Percentiles rank a stretch among this genome's conserved stretches.
Conservation (phyloP, 2,888 invertebrate genomes). For the Agrotis puta region DNA sequence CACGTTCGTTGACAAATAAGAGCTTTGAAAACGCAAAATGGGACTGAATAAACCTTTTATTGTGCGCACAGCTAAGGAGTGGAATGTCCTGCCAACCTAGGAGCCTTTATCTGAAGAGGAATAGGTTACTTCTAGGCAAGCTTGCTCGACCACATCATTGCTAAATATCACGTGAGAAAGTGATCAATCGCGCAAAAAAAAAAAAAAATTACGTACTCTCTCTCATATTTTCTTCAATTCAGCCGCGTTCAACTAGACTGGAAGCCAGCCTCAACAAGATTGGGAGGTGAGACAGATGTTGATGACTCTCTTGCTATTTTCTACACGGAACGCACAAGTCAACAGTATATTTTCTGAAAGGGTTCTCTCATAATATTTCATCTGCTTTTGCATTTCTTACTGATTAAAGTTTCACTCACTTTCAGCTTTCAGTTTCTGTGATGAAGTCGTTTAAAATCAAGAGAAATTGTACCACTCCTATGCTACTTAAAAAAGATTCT, state of each 20-base stretch:
- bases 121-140: too few relatives aligned
- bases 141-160: too few relatives aligned
- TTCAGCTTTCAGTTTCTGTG: too few relatives aligned
- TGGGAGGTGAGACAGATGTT: too few relatives aligned
- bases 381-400: too few relatives aligned
- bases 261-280: background rate
- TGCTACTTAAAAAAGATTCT: background rate
- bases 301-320: background rate
- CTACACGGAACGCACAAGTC: background rate
- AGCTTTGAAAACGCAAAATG: background rate
- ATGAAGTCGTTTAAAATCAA: too few relatives aligned
- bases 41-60: background rate
- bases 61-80: too few relatives aligned
- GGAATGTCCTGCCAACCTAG: too few relatives aligned
- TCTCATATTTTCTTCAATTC: background rate
- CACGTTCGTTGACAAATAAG: background rate
- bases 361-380: background rate
- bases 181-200: too few relatives aligned
- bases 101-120: too few relatives aligned
- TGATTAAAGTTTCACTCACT: too few relatives aligned
- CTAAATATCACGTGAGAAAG: too few relatives aligned
- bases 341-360: background rate
- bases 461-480: background rate
- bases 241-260: background rate
- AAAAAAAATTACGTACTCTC: background rate